Evolutionary conservation across 2,888 invertebrate species (phyloP).

Genomic region (Rhagonycha fulva): DNA sequence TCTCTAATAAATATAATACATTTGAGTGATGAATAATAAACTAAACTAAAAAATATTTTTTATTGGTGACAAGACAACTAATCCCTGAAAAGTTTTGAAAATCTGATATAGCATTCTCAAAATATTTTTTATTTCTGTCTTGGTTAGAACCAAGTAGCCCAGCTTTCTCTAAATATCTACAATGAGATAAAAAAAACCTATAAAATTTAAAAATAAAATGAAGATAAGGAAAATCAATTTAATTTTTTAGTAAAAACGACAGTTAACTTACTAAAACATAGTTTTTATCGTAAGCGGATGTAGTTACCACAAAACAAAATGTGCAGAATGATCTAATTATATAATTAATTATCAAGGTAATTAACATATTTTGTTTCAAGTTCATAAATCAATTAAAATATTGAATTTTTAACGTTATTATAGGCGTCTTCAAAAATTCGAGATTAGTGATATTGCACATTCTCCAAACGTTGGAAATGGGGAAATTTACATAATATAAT

Average conservation of each 20-base stretch:
- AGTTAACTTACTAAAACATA: not conserved
- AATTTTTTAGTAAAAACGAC: not conserved
- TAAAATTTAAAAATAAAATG: not conserved
- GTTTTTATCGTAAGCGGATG: not conserved
- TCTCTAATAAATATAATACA: no score
- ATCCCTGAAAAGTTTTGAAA: not conserved
- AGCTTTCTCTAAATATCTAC: not conserved
- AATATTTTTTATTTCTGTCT: not conserved
- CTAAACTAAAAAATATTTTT: no score
- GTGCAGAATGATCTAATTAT: no score
- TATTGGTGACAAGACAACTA: no score
- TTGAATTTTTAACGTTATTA: not conserved
- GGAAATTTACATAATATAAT: not conserved
- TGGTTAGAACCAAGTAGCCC: not conserved
- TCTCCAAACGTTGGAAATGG: not conserved
- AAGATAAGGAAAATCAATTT: not conserved
- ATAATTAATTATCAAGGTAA: not conserved
- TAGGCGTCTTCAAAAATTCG: not conserved
- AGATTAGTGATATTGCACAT: not conserved
- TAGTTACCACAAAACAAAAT: not conserved
- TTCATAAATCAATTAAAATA: not conserved
- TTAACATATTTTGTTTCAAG: not conserved
- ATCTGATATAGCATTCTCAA: not conserved
- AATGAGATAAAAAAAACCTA: no score
- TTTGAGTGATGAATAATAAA: no score